Evolutionary conservation across 2,888 invertebrate genomes (phyloP), one percentile per base, ranked within the genome.

Genomic region (Oligia fasciuncula): DNA sequence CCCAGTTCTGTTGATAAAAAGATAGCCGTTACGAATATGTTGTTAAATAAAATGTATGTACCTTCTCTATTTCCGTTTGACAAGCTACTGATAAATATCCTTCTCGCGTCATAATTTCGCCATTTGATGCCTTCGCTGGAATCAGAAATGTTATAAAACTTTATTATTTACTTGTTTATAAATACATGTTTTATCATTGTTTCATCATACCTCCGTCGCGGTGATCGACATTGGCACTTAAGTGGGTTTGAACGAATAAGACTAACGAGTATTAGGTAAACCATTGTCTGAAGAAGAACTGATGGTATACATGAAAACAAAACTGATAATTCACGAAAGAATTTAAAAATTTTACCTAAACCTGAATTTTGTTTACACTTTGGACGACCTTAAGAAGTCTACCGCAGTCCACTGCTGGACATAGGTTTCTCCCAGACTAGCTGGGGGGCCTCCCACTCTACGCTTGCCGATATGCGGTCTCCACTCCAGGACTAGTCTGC

Each of bases 51-150:
- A 54, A 62, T 29, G 4, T 43, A 29, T n/a, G 1, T 54, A 78
- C 80, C 0, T 43, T n/a, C 40, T 40, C 66, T 43, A 67, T n/a
- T 77, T 84, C 77, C 3, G 87, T 87, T 13, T 88, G 72, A 49
- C 92, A 93, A 5, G 84, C 85, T 3, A 88, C 84, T 11, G 89
- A 83, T 73, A 92, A 79, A 54, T 91, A 91, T 9, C 86, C 89
- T 8, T 73, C 76, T 77, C 90, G 86, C 0, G 90, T 90, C 8
- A 88, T 63, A 51, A 88, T 57, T 57, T 89, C 90, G 1, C 2
- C 14, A n/a, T 13, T 43, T 88, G 85, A 2, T 60, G 49, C 4
- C 46, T 5, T 4, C 23, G 43, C 85, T 85, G 66, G 13, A 85
- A 77, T 13, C 19, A 82, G 6, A 62, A 62, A 57, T 23, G 0